These are phyloP conservation scores for Tenthredo distinguenda DNA, from an alignment of 2,888 invertebrate species.

Conservation along the genomic window DNA sequence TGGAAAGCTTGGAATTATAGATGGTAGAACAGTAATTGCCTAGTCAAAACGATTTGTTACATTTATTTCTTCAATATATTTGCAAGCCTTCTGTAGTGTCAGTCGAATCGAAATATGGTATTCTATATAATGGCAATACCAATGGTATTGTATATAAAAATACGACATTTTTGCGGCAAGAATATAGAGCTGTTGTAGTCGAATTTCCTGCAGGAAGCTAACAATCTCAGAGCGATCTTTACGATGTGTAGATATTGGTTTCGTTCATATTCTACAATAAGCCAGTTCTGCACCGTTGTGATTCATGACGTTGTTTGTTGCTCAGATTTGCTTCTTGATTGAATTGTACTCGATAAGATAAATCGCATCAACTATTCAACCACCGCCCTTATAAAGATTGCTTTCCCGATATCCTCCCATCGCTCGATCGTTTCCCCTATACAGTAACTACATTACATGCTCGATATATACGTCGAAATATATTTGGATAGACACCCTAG, in stretches of 20 bases:
- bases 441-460: constrained; percentile 24
- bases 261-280: constrained; percentile 35
- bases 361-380: constrained; percentile 50
- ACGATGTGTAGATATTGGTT: constrained; percentile 25
- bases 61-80: not conserved
- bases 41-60: not conserved
- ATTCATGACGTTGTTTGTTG: constrained; percentile 42
- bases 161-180: not conserved
- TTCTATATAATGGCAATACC: too few species aligned
- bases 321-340: constrained; percentile 47
- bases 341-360: constrained; percentile 51
- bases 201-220: not conserved
- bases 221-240: constrained; percentile 23
- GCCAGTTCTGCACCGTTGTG: constrained; percentile 32
- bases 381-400: constrained; percentile 43
- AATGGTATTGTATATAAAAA: not conserved
- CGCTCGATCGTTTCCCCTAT: constrained; percentile 22
- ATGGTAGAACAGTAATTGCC: not conserved
- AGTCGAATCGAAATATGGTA: not conserved
- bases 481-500: constrained; percentile 33
- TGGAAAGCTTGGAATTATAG: not conserved
- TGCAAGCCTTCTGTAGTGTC: not conserved
- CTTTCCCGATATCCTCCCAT: constrained; percentile 20
- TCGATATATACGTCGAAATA: not conserved
- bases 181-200: not conserved